Conservation (phyloP, 92 coral and sea anemone species). For the Phenganax subtilis region DNA sequence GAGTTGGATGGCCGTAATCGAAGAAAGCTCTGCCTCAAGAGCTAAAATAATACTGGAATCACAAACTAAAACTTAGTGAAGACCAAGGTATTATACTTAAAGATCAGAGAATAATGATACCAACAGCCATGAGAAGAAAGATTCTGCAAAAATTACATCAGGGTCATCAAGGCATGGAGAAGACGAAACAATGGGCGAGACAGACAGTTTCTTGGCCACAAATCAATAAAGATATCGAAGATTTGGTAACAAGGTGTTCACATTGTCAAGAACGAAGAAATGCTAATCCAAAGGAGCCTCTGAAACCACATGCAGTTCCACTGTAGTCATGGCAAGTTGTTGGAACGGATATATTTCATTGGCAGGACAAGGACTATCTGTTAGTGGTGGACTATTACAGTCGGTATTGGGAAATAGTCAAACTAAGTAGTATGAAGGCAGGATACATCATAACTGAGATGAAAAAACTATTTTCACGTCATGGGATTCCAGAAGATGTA, state of each 20-base stretch:
- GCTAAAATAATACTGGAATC: constrained; percentile 15
- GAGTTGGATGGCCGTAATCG: constrained; percentile 11
- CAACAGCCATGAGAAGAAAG: too few relatives aligned
- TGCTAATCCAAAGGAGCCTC: constrained; percentile 20
- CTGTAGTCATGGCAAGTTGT: constrained; percentile 24
- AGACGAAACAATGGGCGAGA: constrained; percentile 19
- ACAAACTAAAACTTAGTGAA: constrained; percentile 13
- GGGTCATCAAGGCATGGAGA: constrained; percentile 27
- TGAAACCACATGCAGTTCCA: constrained; percentile 9
- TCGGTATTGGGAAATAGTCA: constrained; percentile 20
- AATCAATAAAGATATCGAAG: background rate
- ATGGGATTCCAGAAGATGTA: constrained; percentile 14
- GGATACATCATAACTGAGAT: background rate
- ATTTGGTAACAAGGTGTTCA: constrained; percentile 14
- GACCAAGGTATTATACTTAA: constrained; percentile 6
- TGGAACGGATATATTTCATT: constrained; percentile 14
- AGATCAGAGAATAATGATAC: too few relatives aligned
- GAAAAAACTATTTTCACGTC: constrained; percentile 12
- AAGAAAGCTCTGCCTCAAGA: constrained; percentile 11
- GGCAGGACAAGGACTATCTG: constrained; percentile 17
- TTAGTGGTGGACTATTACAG: constrained; percentile 28
- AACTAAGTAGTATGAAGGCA: constrained; percentile 10
- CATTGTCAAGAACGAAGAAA: constrained; percentile 20
- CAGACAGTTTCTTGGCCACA: constrained; percentile 21
- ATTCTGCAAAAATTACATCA: constrained; percentile 1